phyloP scores from a whole-genome alignment of 1,140 invertebrate genomes.

The Pachyrhynchus sulphureomaculatus region DNA sequence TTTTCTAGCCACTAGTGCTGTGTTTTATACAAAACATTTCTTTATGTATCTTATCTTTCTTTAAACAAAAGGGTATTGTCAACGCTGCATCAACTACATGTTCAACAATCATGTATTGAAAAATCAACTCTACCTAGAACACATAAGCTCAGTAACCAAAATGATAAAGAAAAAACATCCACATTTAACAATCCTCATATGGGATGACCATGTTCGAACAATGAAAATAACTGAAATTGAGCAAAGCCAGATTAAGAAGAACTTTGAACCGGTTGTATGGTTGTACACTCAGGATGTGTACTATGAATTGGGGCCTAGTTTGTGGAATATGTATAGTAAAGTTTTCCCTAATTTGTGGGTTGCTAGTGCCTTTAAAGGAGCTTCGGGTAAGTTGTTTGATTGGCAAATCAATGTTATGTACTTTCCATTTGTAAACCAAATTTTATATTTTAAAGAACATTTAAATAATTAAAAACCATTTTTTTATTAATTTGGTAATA shows the following conservation, averaged over 20 bases:
- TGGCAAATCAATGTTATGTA: constrained; percentile 58
- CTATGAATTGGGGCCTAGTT: constrained; percentile 45
- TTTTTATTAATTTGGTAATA: too few species aligned
- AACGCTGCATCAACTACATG: constrained; percentile 57
- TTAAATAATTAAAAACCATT: too few species aligned
- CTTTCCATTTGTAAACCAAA: too few species aligned
- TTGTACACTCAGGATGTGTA: constrained; percentile 65
- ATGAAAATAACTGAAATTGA: constrained; percentile 65
- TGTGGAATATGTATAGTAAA: constrained; percentile 79
- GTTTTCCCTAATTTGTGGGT: constrained; percentile 88
- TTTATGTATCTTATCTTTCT: too few species aligned
- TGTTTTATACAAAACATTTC: too few species aligned
- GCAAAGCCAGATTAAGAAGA: constrained; percentile 65
- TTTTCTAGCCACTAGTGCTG: too few species aligned
- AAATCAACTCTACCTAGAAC: constrained; percentile 61
- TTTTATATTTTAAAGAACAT: too few species aligned
- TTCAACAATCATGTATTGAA: constrained; percentile 31
- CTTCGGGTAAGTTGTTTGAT: constrained; percentile 61
- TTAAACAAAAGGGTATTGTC: constrained; percentile 65
- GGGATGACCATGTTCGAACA: constrained; percentile 91
- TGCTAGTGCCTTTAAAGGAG: constrained; percentile 88
- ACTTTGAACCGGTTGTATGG: constrained; percentile 86
- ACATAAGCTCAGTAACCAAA: constrained; percentile 64
- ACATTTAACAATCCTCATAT: constrained; percentile 65
- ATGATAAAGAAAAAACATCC: constrained; percentile 66